These are phyloP conservation scores for Cotesia vestalis DNA, from an alignment of 1,140 invertebrate species.

Conservation along the genomic window DNA sequence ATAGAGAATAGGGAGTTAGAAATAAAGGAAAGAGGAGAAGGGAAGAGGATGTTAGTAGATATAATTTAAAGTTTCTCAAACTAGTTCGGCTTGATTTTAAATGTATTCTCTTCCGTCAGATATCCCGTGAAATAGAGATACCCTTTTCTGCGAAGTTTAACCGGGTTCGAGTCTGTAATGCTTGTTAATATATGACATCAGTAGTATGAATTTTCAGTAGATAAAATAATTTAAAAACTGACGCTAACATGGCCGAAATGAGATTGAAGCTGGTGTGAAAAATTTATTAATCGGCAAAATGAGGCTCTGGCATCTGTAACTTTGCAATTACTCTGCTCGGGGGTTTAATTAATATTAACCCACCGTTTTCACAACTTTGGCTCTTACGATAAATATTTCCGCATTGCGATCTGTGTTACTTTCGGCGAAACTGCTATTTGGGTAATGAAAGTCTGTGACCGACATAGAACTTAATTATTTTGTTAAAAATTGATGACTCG, in stretches of 20 bases:
- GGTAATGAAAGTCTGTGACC: too few species aligned
- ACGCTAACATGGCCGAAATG: slow-evolving; percentile 1
- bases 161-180: background rate
- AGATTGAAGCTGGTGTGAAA: background rate
- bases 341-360: slow-evolving; percentile 8
- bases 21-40: slow-evolving; percentile 18
- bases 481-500: too few species aligned
- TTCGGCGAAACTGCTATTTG: too few species aligned
- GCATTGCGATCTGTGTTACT: background rate
- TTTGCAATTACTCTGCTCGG: slow-evolving; percentile 18
- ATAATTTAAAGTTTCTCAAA: slow-evolving; percentile 63
- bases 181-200: background rate
- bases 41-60: slow-evolving; percentile 44
- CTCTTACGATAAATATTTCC: background rate
- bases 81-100: slow-evolving; percentile 56
- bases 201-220: slow-evolving; percentile 35
- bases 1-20: background rate
- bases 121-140: slow-evolving; percentile 37
- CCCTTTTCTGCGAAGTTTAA: slow-evolving; percentile 16
- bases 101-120: slow-evolving; percentile 52
- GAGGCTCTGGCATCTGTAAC: background rate
- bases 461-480: too few species aligned
- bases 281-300: slow-evolving; percentile 13
- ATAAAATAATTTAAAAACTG: background rate
- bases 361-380: slow-evolving; percentile 16